Conservation (phyloP, 2,797 vertebrate genomes). For the Rousettus madagascariensis region DNA sequence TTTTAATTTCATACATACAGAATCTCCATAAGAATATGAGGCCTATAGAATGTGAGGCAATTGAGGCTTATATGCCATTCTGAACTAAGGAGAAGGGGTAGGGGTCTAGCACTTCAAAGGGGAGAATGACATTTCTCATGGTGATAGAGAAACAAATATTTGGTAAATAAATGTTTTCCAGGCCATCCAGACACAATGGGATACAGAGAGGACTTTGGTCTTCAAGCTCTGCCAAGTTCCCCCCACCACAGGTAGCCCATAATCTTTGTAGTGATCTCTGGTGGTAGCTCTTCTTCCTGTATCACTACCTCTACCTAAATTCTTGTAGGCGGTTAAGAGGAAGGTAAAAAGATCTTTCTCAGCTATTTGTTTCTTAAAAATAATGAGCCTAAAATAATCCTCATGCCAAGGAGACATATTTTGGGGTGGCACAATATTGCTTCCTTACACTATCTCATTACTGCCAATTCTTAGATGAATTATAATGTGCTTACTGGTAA, state of each 20-base stretch:
- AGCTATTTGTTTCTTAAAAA: neutral
- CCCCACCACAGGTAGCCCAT: neutral
- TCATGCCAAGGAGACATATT: neutral
- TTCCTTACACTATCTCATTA: neutral
- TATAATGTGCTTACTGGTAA: neutral
- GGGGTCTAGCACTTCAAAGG: neutral
- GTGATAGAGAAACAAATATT: neutral
- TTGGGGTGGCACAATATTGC: neutral
- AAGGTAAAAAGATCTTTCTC: neutral
- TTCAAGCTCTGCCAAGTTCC: neutral
- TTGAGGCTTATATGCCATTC: neutral
- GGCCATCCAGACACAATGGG: neutral
- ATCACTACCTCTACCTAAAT: neutral
- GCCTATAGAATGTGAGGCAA: neutral
- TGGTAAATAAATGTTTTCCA: neutral
- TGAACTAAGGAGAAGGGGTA: neutral
- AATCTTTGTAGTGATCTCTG: neutral
- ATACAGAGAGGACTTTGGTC: neutral
- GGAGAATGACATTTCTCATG: neutral
- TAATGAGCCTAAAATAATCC: neutral
- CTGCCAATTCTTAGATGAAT: neutral
- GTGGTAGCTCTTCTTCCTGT: neutral
- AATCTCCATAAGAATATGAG: neutral
- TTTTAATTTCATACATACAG: neutral
- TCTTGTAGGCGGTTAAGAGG: neutral